A percentile compares a stretch with the other conserved stretches of the same genome.
Conservation (phyloP, 2,113 vertebrate species). For the Ia io region DNA sequence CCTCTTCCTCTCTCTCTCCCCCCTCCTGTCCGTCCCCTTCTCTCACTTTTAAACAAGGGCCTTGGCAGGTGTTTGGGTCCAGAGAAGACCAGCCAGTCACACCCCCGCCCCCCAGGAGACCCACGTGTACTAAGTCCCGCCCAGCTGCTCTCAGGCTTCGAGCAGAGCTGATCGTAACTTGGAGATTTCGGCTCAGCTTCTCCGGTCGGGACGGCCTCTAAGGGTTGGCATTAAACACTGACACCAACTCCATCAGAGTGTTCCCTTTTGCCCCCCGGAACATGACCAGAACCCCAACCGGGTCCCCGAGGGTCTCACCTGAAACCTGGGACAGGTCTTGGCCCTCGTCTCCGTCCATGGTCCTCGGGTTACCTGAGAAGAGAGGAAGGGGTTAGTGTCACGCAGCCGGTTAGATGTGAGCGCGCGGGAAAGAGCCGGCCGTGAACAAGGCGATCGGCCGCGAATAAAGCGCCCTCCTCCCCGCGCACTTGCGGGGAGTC, state of each 20-base stretch:
- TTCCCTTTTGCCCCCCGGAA: neutral
- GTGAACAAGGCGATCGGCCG: constrained; percentile 80
- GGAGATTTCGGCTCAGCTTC: neutral
- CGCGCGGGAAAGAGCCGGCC: neutral
- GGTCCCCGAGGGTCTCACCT: constrained; percentile 87
- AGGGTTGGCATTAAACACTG: neutral
- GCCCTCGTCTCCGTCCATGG: constrained; percentile 97
- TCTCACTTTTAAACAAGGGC: neutral
- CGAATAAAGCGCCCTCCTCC: constrained; percentile 84
- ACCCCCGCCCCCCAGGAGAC: neutral
- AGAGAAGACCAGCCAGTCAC: constrained; percentile 27
- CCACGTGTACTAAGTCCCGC: neutral
- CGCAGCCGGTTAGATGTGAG: constrained; percentile 68
- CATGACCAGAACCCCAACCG: neutral
- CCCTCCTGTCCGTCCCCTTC: too few species aligned
- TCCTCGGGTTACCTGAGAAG: constrained; percentile 92
- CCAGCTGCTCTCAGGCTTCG: neutral
- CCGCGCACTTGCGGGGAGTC: constrained; percentile 81
- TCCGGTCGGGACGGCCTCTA: neutral
- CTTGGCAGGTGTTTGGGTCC: neutral
- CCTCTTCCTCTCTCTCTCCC: too few species aligned
- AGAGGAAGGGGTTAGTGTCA: constrained; percentile 81
- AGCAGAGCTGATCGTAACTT: neutral
- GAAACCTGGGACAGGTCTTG: constrained; percentile 98
- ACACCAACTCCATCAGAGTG: constrained; percentile 16